Evolutionary conservation across 2,888 invertebrate genomes (phyloP), one percentile per base, ranked within the genome.

Genomic region (Drosophila falleni): DNA sequence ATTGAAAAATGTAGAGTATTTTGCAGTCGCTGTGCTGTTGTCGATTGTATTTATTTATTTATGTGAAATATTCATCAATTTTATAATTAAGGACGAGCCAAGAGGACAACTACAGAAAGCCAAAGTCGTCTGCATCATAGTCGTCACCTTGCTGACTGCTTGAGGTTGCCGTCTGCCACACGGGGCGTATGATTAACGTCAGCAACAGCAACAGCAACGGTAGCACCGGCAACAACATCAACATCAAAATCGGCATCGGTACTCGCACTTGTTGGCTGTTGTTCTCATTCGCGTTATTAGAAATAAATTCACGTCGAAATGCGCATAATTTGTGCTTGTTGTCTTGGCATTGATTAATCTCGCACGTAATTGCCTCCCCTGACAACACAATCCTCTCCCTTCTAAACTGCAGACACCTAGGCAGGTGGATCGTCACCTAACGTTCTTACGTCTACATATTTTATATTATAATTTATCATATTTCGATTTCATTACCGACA

Each of bases 181-280:
- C 81, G 87, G 89, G 81, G 78, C 89, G 85, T 85, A 85, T 85
- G 85, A 85, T 89, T 83, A 85, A 89, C 85, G 89, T 85, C 89
- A 88, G 87, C 74, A 64, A 9, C 19, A 42, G 41, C 51, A 56
- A 35, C 68, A 67, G 31, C 41, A 60, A 5, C 51, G n/a, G 16
- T 16, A 65, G 60, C 47, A 58, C 46, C 51, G 37, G 71, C 35
- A 41, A 4, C 41, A 41, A 16, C 41, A 37, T 1, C 31, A 31
- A 37, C 37, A 37, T n/a, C 37, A n/a, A 37, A 19, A 23, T 11
- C 42, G 19, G 2, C 41, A 54, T 10, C 62, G 44, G 67, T 63
- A 39, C 59, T 78, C 83, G 81, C 81, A 82, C 82, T 83, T 83
- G 82, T 82, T 82, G 82, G 55, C 31, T 58, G 60, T 51, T 61